Evolutionary conservation across 2,797 vertebrate species (phyloP), one percentile per base, ranked within the genome.

Genomic region (Hydrocynus forskahlii): DNA sequence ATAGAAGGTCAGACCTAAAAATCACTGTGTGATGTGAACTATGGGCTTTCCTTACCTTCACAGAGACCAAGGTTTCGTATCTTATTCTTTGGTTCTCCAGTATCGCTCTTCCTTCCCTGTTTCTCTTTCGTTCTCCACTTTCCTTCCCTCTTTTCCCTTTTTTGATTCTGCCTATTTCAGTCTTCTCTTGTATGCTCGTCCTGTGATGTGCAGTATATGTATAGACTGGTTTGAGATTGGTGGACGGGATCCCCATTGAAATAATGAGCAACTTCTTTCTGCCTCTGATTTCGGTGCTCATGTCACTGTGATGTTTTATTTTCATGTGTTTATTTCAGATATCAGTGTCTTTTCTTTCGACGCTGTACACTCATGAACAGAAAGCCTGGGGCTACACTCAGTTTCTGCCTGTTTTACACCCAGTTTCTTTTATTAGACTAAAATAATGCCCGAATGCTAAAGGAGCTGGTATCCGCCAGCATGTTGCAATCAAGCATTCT

Each of bases 351-450:
- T 2, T 29, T 69, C 9, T 69, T 40, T 35, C 19, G 66, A 35
- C 6, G 17, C n/a, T 9, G 10, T 6, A 25, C 23, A 35, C 57
- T 74, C 8, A 25, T 55, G n/a, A 74, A 75, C 69, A 4, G 7
- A 48, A 68, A n/a, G 14, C 1, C 70, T 9, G 12, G 35, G 21
- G 13, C 17, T 0, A 14, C 4, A 4, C 2, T 45, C 40, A 19
- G 13, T 19, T 69, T 76, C 73, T 25, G 1, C 14, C 3, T 35
- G 5, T 57, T 40, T 62, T 48, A 55, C 48, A n/a, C 54, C n/a
- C 19, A 16, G n/a, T 71, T 71, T 76, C 66, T 25, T 81, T 75
- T 54, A 55, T 81, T 76, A 45, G 62, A 14, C 50, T 80, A 67
- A 45, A 60, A 69, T 50, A 62, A 64, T 4, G 3, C 25, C 35